Base-by-base conservation (phyloP, 2,113 vertebrate species). In the Sinocyclocheilus maitianheensis region DNA sequence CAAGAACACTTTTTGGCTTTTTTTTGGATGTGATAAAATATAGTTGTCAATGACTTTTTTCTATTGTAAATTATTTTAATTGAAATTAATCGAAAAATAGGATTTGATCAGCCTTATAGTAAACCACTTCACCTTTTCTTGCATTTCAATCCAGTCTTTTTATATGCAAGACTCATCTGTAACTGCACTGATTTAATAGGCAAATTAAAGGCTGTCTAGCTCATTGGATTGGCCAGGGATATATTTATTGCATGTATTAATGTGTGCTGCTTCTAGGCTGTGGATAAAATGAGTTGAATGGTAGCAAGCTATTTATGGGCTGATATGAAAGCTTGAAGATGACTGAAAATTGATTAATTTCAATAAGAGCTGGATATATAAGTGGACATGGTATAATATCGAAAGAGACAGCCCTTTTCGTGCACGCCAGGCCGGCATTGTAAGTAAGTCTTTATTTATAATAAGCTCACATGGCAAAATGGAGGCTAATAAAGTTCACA, bases 141-240 rank as follows among this genome's bases (percentile, higher is more conserved):
- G 93, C 93, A 94, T 94, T 94, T 93, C 76, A 85, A 81, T 53
- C 77, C 77, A 85, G 91, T 87, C 77, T 86, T 89, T 86, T 90
- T 91, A 84, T 81, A 18, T 58, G 74, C 89, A 89, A 87, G 84
- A 85, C 62, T 85, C 55, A 60, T 87, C 63, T 80, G 43, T 84
- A 80, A 79, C 78, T 80, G 80, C 58, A 8, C 20, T 77, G 75
- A 84, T 84, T 88, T 84, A 26, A 72, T 63, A 55, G 84, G 62
- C 53, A 86, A 86, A 86, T 84, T n/a, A 69, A 67, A 67, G 84
- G 22, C 55, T 55, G 69, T 81, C 74, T 62, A 86, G 40, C 62
- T 51, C 58, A 72, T 43, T 80, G 81, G 37, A 78, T 62, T 76
- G 55, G 40, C 62, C 65, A 81, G 77, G 53, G 30, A 75, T 43